A percentile compares a stretch with the other conserved stretches of the same genome.
phyloP scores from a whole-genome alignment of 2,113 vertebrate genomes.

The Nibea albiflora region DNA sequence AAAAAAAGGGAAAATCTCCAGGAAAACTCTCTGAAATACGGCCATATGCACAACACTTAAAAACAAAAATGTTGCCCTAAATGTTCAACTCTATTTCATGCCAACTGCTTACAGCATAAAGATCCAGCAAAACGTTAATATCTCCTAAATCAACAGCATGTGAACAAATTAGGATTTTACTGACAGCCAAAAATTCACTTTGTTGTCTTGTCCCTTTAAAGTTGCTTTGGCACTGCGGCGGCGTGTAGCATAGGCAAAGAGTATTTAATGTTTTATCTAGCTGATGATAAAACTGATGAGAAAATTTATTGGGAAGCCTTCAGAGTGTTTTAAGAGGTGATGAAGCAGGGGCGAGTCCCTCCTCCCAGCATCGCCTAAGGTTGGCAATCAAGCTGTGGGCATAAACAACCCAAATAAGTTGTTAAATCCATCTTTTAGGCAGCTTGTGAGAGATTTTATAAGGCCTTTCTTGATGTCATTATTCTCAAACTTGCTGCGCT shows the following conservation, averaged over 20 bases:
- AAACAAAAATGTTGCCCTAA: background rate
- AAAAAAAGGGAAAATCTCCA: too few species aligned
- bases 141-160: slow-evolving; percentile 14
- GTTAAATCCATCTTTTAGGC: slow-evolving; percentile 1
- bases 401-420: slow-evolving; percentile 6
- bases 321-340: slow-evolving; percentile 3
- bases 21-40: background rate
- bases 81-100: background rate
- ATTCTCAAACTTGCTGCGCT: background rate
- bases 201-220: slow-evolving; percentile 2
- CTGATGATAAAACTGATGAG: slow-evolving; percentile 15
- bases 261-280: background rate
- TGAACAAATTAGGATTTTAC: background rate
- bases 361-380: background rate
- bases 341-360: background rate
- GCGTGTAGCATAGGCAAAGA: background rate
- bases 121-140: background rate
- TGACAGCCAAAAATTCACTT: background rate
- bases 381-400: slow-evolving; percentile 2
- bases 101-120: slow-evolving; percentile 9
- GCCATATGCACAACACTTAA: background rate
- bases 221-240: background rate
- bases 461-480: background rate
- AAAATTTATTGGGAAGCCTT: slow-evolving; percentile 10
- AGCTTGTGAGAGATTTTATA: background rate